Percentiles rank a stretch among this genome's conserved stretches.
Conservation (phyloP, 1,140 invertebrate genomes). For the Caenorhabditis latens region DNA sequence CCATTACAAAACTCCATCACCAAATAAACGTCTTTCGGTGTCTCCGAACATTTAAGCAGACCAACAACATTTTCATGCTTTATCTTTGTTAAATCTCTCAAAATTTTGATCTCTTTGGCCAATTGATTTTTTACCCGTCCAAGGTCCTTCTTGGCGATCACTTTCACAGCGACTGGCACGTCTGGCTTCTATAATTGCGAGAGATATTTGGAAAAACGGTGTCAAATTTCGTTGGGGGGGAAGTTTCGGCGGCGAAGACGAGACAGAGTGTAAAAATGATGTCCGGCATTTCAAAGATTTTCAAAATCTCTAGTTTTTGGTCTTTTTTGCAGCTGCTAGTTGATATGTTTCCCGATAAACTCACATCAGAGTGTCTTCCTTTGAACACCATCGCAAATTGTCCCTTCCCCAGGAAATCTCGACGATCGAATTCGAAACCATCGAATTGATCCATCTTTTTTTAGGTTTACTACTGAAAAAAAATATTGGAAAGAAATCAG, state of each 20-base stretch:
- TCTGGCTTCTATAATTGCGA: slow-evolving; percentile 85
- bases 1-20: slow-evolving; percentile 99
- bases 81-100: slow-evolving; percentile 94
- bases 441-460: slow-evolving; percentile 79
- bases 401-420: slow-evolving; percentile 97
- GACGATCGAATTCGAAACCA: slow-evolving; percentile 92
- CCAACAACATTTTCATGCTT: slow-evolving; percentile 98
- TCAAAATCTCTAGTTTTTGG: neutral
- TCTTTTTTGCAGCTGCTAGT: no score
- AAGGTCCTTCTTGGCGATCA: slow-evolving; percentile 95
- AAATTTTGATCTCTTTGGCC: slow-evolving; percentile 97
- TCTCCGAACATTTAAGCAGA: slow-evolving; percentile 95
- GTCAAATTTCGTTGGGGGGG: no score
- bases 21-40: slow-evolving; percentile 90
- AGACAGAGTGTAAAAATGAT: neutral
- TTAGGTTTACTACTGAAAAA: no score
- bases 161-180: slow-evolving; percentile 93
- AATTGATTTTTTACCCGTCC: slow-evolving; percentile 95
- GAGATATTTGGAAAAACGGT: slow-evolving; percentile 47
- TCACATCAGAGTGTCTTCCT: slow-evolving; percentile 92
- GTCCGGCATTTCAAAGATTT: neutral
- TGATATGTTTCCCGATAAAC: slow-evolving; percentile 51
- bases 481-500: no score
- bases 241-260: neutral
- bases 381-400: slow-evolving; percentile 99